These are phyloP conservation scores for Peromyscus leucopus DNA, from an alignment of 2,113 vertebrate species.

Conservation along the genomic window DNA sequence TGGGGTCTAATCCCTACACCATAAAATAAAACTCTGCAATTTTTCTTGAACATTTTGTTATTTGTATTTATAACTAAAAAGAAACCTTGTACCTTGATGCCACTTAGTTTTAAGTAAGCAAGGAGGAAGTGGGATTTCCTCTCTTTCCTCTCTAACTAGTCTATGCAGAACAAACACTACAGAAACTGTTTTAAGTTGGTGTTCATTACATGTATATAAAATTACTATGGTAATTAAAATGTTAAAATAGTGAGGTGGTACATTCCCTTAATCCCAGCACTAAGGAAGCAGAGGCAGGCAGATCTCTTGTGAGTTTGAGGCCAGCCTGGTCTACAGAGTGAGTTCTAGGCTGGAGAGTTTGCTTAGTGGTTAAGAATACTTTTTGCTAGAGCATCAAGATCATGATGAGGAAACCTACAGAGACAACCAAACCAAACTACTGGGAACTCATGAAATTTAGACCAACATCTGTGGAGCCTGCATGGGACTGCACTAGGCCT, in stretches of 20 bases:
- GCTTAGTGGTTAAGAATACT: background rate
- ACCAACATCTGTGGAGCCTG: no score
- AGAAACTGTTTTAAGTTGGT: background rate
- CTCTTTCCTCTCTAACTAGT: background rate
- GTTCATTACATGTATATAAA: background rate
- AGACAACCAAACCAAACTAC: no score
- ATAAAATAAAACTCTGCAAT: background rate
- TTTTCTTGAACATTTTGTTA: slow-evolving; percentile 41
- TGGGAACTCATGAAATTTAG: no score
- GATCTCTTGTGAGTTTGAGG: background rate
- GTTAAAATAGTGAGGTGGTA: background rate
- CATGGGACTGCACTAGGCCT: no score
- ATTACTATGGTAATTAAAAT: background rate
- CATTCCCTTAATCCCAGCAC: background rate
- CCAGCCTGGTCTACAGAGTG: background rate
- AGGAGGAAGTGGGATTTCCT: slow-evolving; percentile 22
- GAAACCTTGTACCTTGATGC: background rate
- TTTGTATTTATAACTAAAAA: slow-evolving; percentile 26
- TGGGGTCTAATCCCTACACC: background rate
- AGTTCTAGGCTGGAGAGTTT: background rate
- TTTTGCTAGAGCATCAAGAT: background rate
- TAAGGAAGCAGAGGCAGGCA: background rate
- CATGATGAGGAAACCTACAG: no score
- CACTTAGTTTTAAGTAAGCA: slow-evolving; percentile 67
- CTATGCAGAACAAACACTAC: background rate